Evolutionary conservation across 2,113 vertebrate genomes (phyloP), one percentile per base, ranked within the genome.

Genomic region (Perccottus glenii): DNA sequence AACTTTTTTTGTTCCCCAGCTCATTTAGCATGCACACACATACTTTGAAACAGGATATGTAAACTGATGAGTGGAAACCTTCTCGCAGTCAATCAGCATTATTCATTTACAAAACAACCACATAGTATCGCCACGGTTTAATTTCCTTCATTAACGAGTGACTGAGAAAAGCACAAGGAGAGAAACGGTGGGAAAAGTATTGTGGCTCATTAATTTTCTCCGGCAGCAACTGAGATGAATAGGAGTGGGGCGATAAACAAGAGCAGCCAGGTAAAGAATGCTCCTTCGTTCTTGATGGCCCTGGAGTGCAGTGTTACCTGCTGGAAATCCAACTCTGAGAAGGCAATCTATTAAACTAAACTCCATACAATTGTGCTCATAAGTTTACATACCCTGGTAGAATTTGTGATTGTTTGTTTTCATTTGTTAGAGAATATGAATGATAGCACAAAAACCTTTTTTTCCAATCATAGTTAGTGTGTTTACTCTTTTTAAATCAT

Each of bases 111-210:
- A 27, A 35, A 53, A 53, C 51, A 53, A 35, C 51, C 14, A 11
- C 27, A 35, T 16, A 16, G 4, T 35, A 5, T 49, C 48, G 6
- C 9, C 48, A 19, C 48, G 32, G 51, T 53, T 36, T 35, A 2
- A 53, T 35, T 36, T 32, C 51, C 12, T 40, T 56, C 36, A 56
- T 62, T 73, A 58, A 53, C 60, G 12, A 33, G 35, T 16, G 44
- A 46, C 42, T 47, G 16, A 66, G 64, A 56, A 43, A 72, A 71
- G 57, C 14, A 74, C 5, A 19, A 46, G 6, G 19, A 47, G 55
- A 59, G 47, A 40, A 40, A 45, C 60, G 64, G 62, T 50, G 19
- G 42, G 32, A 19, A 50, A 64, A 35, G 60, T 27, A 56, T 14
- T 44, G 11, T 5, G 19, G 9, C 27, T 77, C 49, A 70, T 51